Percentiles rank a stretch among this genome's conserved stretches.
phyloP scores from a whole-genome alignment of 2,888 invertebrate species.

The Gortyna flavago region DNA sequence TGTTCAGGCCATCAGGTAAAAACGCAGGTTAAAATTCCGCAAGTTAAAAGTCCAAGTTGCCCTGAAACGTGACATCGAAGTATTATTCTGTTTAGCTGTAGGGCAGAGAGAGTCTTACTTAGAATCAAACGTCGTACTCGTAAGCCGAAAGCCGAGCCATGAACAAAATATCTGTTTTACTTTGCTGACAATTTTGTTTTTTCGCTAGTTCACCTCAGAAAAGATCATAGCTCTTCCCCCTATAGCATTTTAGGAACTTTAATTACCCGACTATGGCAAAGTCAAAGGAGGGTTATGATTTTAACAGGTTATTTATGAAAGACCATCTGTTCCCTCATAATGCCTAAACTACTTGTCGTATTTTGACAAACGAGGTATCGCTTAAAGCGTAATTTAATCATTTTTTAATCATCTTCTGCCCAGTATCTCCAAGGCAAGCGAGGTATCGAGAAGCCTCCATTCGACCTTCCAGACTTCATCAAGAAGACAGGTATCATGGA shows the following conservation, averaged over 20 bases:
- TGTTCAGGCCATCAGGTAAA: neutral
- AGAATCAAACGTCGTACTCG: neutral
- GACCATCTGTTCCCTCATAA: neutral
- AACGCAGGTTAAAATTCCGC: neutral
- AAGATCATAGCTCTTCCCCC: neutral
- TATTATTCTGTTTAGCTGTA: neutral
- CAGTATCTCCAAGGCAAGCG: constrained; percentile 98
- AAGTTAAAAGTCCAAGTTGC: neutral
- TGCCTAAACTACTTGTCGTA: neutral
- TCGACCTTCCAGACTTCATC: constrained; percentile 99
- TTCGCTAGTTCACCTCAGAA: neutral
- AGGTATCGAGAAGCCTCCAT: constrained; percentile 99
- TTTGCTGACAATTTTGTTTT: neutral
- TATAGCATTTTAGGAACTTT: neutral
- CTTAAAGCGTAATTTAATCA: neutral
- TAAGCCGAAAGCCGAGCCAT: neutral
- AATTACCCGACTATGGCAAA: too few relatives aligned
- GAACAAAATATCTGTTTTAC: neutral
- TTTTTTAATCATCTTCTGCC: constrained; percentile 17
- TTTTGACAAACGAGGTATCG: neutral
- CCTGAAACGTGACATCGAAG: neutral
- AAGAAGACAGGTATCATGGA: constrained; percentile 99
- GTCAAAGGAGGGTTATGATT: neutral
- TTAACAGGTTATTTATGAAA: neutral
- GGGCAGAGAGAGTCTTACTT: neutral